Percentiles rank a stretch among this genome's conserved stretches.
Evolutionary conservation across 2,888 invertebrate genomes (phyloP).

Genomic region (Tipula helvola): DNA sequence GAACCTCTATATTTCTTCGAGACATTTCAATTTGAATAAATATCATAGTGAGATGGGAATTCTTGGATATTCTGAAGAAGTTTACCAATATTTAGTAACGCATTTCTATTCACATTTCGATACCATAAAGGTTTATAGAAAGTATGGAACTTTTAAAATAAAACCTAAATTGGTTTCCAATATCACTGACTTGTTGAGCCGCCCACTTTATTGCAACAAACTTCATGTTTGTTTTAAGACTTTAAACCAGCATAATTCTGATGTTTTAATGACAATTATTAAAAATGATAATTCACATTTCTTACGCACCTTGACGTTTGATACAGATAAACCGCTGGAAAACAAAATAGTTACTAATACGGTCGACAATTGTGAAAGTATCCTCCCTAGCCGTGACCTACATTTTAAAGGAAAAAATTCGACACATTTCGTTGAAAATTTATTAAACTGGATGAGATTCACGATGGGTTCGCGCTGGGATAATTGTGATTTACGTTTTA

Average conservation of each 20-base stretch:
- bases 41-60: not conserved
- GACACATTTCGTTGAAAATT: not conserved
- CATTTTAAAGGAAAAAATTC: too few relatives aligned
- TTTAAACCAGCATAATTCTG: not conserved
- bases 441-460: not conserved
- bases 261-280: not conserved
- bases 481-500: not conserved
- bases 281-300: not conserved
- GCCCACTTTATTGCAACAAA: not conserved
- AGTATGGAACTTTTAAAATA: not conserved
- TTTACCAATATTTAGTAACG: not conserved
- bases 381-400: not conserved
- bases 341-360: too few relatives aligned
- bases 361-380: too few relatives aligned
- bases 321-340: not conserved
- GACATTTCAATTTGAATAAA: not conserved
- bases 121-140: not conserved
- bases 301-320: not conserved
- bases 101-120: not conserved
- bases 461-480: not conserved
- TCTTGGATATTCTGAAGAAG: not conserved
- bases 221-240: not conserved
- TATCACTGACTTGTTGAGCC: not conserved
- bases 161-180: not conserved
- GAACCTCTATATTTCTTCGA: too few relatives aligned